Evolutionary conservation across 2,888 invertebrate species (phyloP).

Genomic region (Pilophorus perplexus): DNA sequence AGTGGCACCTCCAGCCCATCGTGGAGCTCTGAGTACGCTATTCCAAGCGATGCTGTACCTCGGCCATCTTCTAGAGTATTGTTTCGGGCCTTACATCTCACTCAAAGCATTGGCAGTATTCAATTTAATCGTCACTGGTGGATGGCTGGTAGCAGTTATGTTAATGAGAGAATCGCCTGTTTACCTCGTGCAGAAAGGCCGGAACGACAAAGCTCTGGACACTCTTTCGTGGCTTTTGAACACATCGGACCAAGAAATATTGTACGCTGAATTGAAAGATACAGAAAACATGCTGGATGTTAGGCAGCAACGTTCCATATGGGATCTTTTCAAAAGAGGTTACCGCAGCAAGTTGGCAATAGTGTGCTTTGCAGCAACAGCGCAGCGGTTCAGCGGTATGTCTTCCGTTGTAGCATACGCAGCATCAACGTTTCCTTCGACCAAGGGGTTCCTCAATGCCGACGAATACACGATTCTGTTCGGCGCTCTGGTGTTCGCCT

Average conservation of each 20-base stretch:
- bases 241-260: slow-evolving; percentile 7
- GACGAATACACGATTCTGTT: slow-evolving; percentile 48
- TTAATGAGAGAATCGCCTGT: slow-evolving; percentile 47
- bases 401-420: slow-evolving; percentile 48
- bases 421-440: slow-evolving; percentile 45
- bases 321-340: slow-evolving; percentile 36
- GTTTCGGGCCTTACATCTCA: slow-evolving; percentile 45
- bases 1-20: slow-evolving; percentile 43
- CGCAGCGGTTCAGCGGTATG: slow-evolving; percentile 48
- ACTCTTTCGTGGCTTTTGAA: slow-evolving; percentile 36
- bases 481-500: slow-evolving; percentile 46
- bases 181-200: slow-evolving; percentile 41
- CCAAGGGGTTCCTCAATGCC: slow-evolving; percentile 45
- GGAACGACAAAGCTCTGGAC: slow-evolving; percentile 37
- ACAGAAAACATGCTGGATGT: slow-evolving; percentile 14
- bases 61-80: slow-evolving; percentile 47
- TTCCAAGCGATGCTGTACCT: slow-evolving; percentile 47
- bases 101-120: slow-evolving; percentile 42
- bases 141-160: slow-evolving; percentile 41
- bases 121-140: slow-evolving; percentile 42
- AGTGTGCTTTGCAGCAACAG: slow-evolving; percentile 46
- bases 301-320: slow-evolving; percentile 13
- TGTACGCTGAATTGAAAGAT: slow-evolving; percentile 19
- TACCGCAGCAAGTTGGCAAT: slow-evolving; percentile 44
- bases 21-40: slow-evolving; percentile 46